These are phyloP conservation scores for Lottia scabra DNA, from an alignment of 2,888 invertebrate species.

Conservation along the genomic window DNA sequence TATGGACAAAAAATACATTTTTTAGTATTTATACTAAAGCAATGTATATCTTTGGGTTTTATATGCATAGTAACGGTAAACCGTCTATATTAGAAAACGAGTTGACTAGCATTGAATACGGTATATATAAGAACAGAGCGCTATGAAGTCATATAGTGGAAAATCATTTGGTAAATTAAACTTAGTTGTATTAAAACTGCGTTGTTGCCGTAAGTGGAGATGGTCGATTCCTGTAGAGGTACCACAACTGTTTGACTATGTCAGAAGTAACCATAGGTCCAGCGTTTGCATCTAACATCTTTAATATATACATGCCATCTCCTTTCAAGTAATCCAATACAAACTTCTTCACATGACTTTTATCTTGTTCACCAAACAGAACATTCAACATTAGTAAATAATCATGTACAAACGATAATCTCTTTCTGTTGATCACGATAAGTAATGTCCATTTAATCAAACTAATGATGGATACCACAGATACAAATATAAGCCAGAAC, in stretches of 20 bases:
- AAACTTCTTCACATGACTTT: not conserved
- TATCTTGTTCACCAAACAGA: not conserved
- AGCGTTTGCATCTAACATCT: not conserved
- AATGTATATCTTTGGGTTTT: too few species aligned
- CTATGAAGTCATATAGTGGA: too few species aligned
- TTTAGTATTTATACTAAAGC: too few species aligned
- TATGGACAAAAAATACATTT: too few species aligned
- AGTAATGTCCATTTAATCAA: not conserved
- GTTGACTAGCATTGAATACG: too few species aligned
- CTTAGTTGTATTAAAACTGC: too few species aligned
- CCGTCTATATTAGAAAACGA: too few species aligned
- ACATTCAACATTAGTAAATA: not conserved
- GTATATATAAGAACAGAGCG: too few species aligned
- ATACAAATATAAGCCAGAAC: slow-evolving; percentile 37
- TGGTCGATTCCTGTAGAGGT: not conserved
- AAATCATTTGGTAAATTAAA: too few species aligned
- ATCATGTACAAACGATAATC: not conserved
- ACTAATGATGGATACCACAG: not conserved
- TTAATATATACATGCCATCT: not conserved
- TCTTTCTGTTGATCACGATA: not conserved
- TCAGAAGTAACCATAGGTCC: not conserved
- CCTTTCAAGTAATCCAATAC: not conserved
- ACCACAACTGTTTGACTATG: not conserved
- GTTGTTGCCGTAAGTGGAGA: too few species aligned
- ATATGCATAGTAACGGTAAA: too few species aligned